phyloP scores from a whole-genome alignment of 2,113 vertebrate genomes.

The Leptosomus discolor region DNA sequence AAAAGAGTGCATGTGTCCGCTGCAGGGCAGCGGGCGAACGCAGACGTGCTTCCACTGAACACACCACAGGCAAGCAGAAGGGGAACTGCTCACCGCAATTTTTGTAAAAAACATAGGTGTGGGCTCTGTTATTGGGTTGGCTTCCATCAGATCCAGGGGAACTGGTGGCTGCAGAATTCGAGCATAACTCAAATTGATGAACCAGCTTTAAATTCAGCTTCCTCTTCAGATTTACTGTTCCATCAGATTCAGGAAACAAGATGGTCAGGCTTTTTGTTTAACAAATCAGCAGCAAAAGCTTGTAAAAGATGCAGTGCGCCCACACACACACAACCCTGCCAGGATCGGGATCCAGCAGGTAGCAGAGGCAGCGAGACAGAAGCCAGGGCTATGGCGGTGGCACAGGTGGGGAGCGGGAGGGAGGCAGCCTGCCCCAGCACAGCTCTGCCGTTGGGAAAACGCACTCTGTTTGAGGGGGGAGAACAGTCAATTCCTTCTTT shows the following conservation, averaged over 20 bases:
- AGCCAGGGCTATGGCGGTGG: not conserved
- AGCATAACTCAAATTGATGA: not conserved
- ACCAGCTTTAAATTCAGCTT: not conserved
- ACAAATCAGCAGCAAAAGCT: slow-evolving; percentile 26
- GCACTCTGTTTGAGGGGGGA: not conserved
- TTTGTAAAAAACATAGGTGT: not conserved
- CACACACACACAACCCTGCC: fast-evolving
- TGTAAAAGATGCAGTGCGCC: too few relatives aligned
- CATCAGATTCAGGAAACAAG: slow-evolving; percentile 14
- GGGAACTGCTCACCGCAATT: not conserved
- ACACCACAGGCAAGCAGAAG: not conserved
- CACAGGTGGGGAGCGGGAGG: not conserved
- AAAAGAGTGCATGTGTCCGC: not conserved
- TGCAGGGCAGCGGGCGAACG: fast-evolving
- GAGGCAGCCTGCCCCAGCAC: not conserved
- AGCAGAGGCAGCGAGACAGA: not conserved
- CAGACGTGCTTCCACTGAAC: not conserved
- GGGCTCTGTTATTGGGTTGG: not conserved
- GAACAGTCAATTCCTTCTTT: not conserved
- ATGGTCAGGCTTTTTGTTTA: slow-evolving; percentile 16
- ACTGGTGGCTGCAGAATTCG: not conserved
- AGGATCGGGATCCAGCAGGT: not conserved
- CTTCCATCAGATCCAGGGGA: not conserved
- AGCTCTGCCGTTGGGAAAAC: not conserved
- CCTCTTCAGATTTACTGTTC: slow-evolving; percentile 20